Conservation (phyloP, 1,140 invertebrate species). For the Eurosta solidaginis region DNA sequence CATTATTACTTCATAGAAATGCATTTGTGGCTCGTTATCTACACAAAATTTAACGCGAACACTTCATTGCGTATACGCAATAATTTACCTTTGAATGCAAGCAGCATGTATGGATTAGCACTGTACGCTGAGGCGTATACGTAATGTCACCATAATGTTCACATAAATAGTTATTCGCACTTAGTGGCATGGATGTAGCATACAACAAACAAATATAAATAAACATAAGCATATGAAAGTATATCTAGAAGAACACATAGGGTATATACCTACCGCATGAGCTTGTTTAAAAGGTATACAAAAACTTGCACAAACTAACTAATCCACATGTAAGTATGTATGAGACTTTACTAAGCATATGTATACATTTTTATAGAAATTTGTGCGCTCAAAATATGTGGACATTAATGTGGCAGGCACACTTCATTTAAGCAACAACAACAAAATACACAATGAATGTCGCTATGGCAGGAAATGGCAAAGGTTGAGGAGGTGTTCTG, state of each 20-base stretch:
- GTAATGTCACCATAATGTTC: background rate
- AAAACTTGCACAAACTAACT: too few species aligned
- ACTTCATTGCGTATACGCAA: background rate
- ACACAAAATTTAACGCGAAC: background rate
- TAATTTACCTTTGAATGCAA: background rate
- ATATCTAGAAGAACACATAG: too few species aligned
- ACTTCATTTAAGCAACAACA: constrained; percentile 10
- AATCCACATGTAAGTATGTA: too few species aligned
- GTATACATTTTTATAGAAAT: background rate
- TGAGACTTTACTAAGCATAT: too few species aligned
- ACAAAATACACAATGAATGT: background rate
- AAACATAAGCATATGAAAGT: background rate
- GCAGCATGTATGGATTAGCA: background rate
- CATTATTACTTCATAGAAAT: background rate
- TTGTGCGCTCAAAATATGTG: background rate
- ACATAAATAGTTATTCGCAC: background rate
- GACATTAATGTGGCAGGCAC: constrained; percentile 26
- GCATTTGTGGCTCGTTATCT: too few species aligned
- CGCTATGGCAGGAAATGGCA: constrained; percentile 9
- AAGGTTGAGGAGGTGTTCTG: background rate
- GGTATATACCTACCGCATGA: too few species aligned
- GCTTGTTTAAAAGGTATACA: too few species aligned
- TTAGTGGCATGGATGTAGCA: background rate
- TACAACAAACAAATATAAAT: background rate
- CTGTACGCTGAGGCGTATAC: background rate